Conservation (phyloP, 2,797 vertebrate genomes). For the Tinamus major region DNA sequence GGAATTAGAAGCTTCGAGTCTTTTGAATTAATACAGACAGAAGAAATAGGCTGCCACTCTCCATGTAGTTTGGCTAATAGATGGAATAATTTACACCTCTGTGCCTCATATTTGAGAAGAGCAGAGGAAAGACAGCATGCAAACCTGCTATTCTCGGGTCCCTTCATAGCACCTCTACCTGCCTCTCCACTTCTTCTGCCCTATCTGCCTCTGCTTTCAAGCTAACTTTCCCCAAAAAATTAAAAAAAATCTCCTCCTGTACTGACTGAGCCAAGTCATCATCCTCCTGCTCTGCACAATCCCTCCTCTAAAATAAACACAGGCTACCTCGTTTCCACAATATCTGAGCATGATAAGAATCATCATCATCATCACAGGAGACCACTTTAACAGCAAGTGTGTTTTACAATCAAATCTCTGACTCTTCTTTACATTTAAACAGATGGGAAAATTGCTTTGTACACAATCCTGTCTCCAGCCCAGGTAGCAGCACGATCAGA, state of each 20-base stretch:
- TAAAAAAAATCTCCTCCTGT: background rate
- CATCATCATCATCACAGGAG: background rate
- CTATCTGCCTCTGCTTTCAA: background rate
- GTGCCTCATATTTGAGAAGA: background rate
- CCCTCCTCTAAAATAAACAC: background rate
- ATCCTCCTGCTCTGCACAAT: background rate
- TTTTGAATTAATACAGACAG: background rate
- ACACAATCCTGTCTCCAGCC: background rate
- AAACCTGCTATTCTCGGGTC: background rate
- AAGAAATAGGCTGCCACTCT: background rate
- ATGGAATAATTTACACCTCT: background rate
- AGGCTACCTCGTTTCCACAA: background rate
- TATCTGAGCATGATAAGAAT: background rate
- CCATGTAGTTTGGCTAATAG: background rate
- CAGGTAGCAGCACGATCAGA: constrained; percentile 14
- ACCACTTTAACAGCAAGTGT: background rate
- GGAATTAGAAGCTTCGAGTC: background rate
- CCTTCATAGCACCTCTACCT: background rate
- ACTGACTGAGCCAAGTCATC: rapidly evolving
- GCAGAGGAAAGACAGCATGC: background rate
- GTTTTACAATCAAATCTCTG: background rate
- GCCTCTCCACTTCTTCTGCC: background rate
- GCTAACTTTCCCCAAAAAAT: background rate
- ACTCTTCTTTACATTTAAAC: background rate
- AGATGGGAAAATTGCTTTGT: constrained; percentile 9